Percentiles rank a stretch among this genome's conserved stretches.
Evolutionary conservation across 2,113 vertebrate genomes (phyloP).

Genomic region (Stomatorhinus ivindoensis): DNA sequence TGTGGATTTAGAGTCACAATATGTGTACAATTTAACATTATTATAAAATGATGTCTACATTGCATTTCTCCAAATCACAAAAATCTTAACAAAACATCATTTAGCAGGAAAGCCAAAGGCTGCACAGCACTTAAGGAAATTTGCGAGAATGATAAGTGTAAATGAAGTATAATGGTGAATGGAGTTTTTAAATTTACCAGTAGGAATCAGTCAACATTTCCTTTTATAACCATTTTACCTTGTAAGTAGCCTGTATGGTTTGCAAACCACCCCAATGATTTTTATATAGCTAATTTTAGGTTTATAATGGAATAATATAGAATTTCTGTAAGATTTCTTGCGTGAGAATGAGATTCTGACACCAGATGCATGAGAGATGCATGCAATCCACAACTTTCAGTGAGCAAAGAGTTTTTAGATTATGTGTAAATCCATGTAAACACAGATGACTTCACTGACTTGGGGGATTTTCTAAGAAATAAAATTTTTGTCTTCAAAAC

Average conservation of each 20-base stretch:
- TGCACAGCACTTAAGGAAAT: neutral
- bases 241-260: no score
- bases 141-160: neutral
- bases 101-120: neutral
- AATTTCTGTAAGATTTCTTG: no score
- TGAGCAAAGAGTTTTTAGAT: neutral
- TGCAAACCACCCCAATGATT: no score
- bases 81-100: neutral
- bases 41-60: neutral
- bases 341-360: neutral
- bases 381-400: neutral
- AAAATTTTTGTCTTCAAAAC: neutral
- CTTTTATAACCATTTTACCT: constrained; percentile 12
- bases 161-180: no score
- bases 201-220: neutral
- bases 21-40: neutral
- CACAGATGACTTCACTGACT: neutral
- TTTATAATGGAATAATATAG: no score
- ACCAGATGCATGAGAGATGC: neutral
- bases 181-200: no score
- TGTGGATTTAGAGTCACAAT: neutral
- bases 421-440: neutral
- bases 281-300: no score
- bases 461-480: neutral
- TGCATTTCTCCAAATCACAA: neutral